phyloP scores from a whole-genome alignment of 2,797 vertebrate species.

The Atherinosoma microstoma region DNA sequence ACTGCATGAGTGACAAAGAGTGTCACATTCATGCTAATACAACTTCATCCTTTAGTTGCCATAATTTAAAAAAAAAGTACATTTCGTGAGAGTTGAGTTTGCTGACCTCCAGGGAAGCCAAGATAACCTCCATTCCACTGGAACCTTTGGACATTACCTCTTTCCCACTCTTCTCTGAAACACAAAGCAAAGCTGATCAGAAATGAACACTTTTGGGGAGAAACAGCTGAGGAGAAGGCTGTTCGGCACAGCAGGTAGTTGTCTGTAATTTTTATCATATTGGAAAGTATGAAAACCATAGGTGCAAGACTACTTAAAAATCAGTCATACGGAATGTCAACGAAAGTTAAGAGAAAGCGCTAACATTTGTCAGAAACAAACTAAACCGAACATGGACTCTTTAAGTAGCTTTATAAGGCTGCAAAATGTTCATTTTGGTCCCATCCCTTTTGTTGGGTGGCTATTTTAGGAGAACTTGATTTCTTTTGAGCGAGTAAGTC shows the following conservation, averaged over 20 bases:
- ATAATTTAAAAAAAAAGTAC: neutral
- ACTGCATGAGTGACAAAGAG: neutral
- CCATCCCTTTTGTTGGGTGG: neutral
- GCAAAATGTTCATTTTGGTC: neutral
- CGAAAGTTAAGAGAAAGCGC: neutral
- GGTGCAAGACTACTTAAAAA: neutral
- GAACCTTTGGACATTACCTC: constrained; percentile 97
- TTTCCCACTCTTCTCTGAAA: constrained; percentile 95
- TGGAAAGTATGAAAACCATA: constrained; percentile 2
- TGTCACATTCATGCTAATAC: neutral
- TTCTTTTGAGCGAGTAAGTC: neutral
- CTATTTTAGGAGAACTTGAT: neutral
- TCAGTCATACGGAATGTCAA: neutral
- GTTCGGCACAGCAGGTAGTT: neutral
- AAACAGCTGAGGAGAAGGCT: neutral
- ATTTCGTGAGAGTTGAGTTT: neutral
- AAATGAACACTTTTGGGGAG: neutral
- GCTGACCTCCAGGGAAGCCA: constrained; percentile 92
- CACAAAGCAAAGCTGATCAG: constrained; percentile 40
- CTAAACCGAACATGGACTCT: neutral
- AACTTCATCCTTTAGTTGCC: neutral
- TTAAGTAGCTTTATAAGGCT: neutral
- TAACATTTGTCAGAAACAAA: neutral
- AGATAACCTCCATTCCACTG: constrained; percentile 92
- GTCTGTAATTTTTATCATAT: neutral